Evolutionary conservation across 2,888 invertebrate genomes (phyloP), one percentile per base, ranked within the genome.

Genomic region (Amiota communis): DNA sequence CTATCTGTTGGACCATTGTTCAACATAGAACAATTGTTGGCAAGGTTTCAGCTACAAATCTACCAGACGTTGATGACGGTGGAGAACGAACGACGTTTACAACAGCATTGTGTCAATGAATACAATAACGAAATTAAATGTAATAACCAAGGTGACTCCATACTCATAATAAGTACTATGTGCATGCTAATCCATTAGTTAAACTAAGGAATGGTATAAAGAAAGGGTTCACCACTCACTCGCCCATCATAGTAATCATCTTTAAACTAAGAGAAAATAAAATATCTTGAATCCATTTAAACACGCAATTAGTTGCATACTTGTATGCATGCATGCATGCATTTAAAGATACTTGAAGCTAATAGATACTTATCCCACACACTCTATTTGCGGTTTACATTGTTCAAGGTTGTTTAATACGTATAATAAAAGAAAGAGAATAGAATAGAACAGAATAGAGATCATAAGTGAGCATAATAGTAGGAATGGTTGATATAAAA

Each of bases 41-140:
- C 81, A 81, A 80, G 80, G 78, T 76, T 77, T 76, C 78, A 80
- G 75, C 83, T 79, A 75, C 65, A 59, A 72, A 36, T 46, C n/a
- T 47, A 56, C 68, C 68, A 49, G 71, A 74, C 49, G 75, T 65
- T 15, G 8, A 47, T 36, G 36, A 36, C 6, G 36, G 20, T 65
- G 72, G 73, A 64, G 57, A 13, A 46, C 81, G 78, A 81, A 81
- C 81, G 79, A 77, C 82, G 80, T 81, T 36, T 78, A 80, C 72
- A 77, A 80, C 72, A 77, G 84, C 83, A 84, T 87, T 87, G 87
- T 85, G 81, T 82, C 87, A 88, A 88, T 88, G 88, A 88, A 88
- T 88, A 88, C 88, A 88, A 88, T 88, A 88, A 87, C 88, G 82
- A 88, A 86, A 86, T 87, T 86, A 86, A 86, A 85, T 36, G 36